Evolutionary conservation across 64 coral and sea anemone species (phyloP).

Genomic region (Stichodactyla mertensii): DNA sequence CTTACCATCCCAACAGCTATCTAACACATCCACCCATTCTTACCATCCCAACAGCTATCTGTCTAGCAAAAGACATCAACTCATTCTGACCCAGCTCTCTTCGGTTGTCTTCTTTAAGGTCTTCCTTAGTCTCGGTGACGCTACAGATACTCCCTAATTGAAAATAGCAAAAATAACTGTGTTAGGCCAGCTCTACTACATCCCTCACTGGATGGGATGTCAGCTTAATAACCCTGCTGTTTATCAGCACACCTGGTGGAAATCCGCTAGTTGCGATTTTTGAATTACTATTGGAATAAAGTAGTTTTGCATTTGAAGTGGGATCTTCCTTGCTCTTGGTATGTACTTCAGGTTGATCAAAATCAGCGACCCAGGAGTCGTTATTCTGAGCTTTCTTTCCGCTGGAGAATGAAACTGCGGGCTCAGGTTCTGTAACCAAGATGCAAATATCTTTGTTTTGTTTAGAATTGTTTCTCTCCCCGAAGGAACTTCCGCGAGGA

Average conservation of each 20-base stretch:
- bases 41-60: conserved; percentile 66
- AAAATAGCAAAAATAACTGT: neutral
- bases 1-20: neutral
- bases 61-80: conserved; percentile 53
- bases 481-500: neutral
- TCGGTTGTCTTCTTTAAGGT: conserved; percentile 7
- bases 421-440: conserved; percentile 34
- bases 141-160: neutral
- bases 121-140: neutral
- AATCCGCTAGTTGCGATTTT: neutral
- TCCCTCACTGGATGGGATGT: too few relatives aligned
- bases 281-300: neutral
- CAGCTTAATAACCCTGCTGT: neutral
- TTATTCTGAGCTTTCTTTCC: neutral
- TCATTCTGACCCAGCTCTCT: conserved; percentile 47
- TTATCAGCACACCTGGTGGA: neutral
- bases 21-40: neutral
- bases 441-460: conserved; percentile 39
- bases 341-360: neutral
- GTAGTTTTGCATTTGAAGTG: neutral
- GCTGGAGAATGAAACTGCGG: neutral
- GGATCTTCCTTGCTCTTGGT: neutral
- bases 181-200: neutral
- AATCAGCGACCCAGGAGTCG: neutral
- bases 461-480: neutral